These are phyloP conservation scores for Xyrichtys novacula DNA, from an alignment of 2,797 vertebrate genomes.

Conservation along the genomic window DNA sequence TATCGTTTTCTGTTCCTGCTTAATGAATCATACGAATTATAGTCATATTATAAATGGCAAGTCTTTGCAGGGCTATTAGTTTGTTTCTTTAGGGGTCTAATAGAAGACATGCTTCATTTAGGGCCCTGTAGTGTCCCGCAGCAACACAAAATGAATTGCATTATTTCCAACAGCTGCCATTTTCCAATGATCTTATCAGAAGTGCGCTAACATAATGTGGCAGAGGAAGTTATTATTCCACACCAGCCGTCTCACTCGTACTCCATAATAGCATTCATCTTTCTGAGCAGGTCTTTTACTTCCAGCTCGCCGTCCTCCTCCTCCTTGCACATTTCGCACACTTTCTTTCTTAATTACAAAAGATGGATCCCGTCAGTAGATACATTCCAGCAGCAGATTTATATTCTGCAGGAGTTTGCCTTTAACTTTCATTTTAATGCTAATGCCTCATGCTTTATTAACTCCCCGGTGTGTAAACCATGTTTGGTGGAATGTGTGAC, in stretches of 20 bases:
- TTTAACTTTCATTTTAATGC: constrained; percentile 77
- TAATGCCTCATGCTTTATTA: constrained; percentile 68
- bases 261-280: constrained; percentile 81
- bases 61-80: constrained; percentile 98
- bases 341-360: constrained; percentile 81
- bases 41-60: constrained; percentile 99
- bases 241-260: constrained; percentile 79
- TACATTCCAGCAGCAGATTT: constrained; percentile 67
- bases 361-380: constrained; percentile 68
- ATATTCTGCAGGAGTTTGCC: constrained; percentile 63
- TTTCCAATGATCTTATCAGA: constrained; percentile 90
- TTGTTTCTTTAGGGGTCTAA: constrained; percentile 99
- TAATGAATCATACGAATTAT: constrained; percentile 99
- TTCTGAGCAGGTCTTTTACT: constrained; percentile 71
- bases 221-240: constrained; percentile 87
- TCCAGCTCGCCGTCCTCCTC: constrained; percentile 59
- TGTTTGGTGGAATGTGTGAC: constrained; percentile 52
- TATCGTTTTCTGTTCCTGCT: constrained; percentile 98
- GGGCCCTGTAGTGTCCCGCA: constrained; percentile 89
- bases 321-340: constrained; percentile 55
- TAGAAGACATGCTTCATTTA: constrained; percentile 97
- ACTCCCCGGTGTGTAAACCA: constrained; percentile 59
- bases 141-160: constrained; percentile 94
- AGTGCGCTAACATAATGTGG: constrained; percentile 82
- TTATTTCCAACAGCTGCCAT: constrained; percentile 95